Evolutionary conservation across 2,113 vertebrate species (phyloP), one percentile per base, ranked within the genome.

Genomic region (Gasterosteus nipponicus): DNA sequence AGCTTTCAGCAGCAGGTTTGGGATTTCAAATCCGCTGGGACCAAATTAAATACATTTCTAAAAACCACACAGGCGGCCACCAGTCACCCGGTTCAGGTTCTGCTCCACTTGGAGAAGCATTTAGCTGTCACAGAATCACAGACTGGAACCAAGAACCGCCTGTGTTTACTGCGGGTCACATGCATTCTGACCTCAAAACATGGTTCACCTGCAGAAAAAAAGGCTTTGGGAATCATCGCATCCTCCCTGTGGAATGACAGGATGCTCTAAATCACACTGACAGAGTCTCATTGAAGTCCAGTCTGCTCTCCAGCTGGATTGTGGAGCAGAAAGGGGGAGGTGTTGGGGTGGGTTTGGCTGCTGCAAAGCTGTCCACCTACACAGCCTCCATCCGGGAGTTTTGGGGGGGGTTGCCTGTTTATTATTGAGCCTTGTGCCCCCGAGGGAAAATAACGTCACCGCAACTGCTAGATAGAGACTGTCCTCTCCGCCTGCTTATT

Each of bases 281-380:
- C 73, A 47, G 39, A 68, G 69, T 68, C 42, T 51, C 38, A 54
- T 14, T 75, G 56, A 80, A 68, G 56, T 78, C 63, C 58, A 53
- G 66, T 81, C 61, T 83, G 82, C 70, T 63, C 46, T 84, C 82
- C 83, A 92, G 66, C 82, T 91, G 85, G 73, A 77, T n/a, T 47
- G 38, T 39, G 53, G 57, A 56, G 47, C 46, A 19, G 71, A 73
- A 61, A 65, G 35, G 7, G n/a, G 18, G 57, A 49, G 35, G 33
- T 38, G 69, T 16, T 10, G 7, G 18, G 67, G 49, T 7, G 9
- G 64, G 68, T 68, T 60, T 78, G 73, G 71, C 78, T 77, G 63
- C 49, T 46, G 67, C 72, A 83, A 73, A 92, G 86, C 84, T 86
- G 89, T 89, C 86, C 80, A 90, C 86, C 89, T 83, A 84, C 86